Evolutionary conservation across 2,888 invertebrate genomes (phyloP).

Genomic region (Athalia rosae): DNA sequence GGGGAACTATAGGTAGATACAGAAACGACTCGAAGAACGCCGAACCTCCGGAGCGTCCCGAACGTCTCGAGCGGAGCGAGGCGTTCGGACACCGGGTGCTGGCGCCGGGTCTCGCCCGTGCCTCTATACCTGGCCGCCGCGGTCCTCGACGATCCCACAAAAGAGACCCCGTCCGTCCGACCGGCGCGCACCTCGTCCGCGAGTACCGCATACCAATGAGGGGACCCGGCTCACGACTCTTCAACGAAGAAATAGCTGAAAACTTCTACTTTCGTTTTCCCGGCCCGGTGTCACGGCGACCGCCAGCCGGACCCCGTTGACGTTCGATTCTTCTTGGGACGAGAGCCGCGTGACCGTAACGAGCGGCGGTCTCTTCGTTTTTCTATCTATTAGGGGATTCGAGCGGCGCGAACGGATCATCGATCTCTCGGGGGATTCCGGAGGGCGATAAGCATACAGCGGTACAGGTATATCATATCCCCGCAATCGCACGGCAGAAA

Average conservation of each 20-base stretch:
- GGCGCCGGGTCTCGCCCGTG: slow-evolving; percentile 43
- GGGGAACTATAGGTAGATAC: slow-evolving; percentile 11
- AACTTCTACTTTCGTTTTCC: slow-evolving; percentile 60
- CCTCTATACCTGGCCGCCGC: slow-evolving; percentile 19
- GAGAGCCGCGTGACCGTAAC: too few relatives aligned
- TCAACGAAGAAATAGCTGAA: slow-evolving; percentile 25
- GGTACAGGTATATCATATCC: too few relatives aligned
- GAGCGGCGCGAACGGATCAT: not conserved
- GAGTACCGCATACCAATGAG: slow-evolving; percentile 67
- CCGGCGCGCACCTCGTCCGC: slow-evolving; percentile 60
- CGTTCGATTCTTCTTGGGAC: too few relatives aligned
- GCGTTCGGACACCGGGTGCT: not conserved
- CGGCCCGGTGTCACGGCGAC: too few relatives aligned
- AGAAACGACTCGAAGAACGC: slow-evolving; percentile 23
- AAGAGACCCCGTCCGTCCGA: slow-evolving; percentile 58
- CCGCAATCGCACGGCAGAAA: slow-evolving; percentile 6
- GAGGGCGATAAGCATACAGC: slow-evolving; percentile 20
- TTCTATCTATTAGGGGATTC: not conserved
- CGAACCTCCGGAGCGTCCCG: slow-evolving; percentile 21
- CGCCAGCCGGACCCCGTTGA: too few relatives aligned
- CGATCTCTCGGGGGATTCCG: not conserved
- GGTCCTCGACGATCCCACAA: slow-evolving; percentile 52
- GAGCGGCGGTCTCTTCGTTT: slow-evolving; percentile 49
- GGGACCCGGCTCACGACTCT: slow-evolving; percentile 58
- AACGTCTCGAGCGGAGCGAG: not conserved